Conservation (phyloP, 1,140 invertebrate species). For the Phthorimaea operculella region DNA sequence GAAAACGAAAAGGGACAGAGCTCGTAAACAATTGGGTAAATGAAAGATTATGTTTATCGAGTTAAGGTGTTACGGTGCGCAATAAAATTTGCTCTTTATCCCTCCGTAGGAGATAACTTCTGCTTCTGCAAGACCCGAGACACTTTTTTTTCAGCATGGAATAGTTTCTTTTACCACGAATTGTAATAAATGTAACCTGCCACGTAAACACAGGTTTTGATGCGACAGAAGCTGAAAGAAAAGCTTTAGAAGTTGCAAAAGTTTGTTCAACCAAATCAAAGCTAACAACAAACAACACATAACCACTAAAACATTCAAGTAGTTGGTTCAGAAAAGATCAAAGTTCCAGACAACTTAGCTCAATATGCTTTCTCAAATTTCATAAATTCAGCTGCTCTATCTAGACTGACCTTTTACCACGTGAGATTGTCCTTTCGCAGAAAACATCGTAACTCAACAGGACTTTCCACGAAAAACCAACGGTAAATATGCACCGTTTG, state of each 20-base stretch:
- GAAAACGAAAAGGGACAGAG: slow-evolving; percentile 19
- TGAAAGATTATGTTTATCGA: slow-evolving; percentile 67
- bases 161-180: background rate
- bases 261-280: too few species aligned
- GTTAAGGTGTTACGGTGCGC: slow-evolving; percentile 52
- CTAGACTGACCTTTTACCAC: slow-evolving; percentile 56
- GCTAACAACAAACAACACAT: too few species aligned
- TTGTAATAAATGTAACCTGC: too few species aligned
- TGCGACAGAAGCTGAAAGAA: too few species aligned
- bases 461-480: background rate
- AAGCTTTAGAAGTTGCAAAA: too few species aligned
- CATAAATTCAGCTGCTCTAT: slow-evolving; percentile 49
- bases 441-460: background rate
- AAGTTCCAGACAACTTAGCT: slow-evolving; percentile 17
- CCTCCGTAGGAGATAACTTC: slow-evolving; percentile 29
- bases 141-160: background rate
- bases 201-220: too few species aligned
- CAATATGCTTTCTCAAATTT: slow-evolving; percentile 24
- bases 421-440: slow-evolving; percentile 28
- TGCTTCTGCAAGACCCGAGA: slow-evolving; percentile 17
- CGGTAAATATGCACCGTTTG: slow-evolving; percentile 4
- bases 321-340: background rate
- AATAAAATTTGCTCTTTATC: slow-evolving; percentile 61
- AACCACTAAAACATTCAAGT: too few species aligned
- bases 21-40: slow-evolving; percentile 57